Evolutionary conservation across 1,140 invertebrate species (phyloP), one percentile per base, ranked within the genome.

Genomic region (Achatina immaculata): DNA sequence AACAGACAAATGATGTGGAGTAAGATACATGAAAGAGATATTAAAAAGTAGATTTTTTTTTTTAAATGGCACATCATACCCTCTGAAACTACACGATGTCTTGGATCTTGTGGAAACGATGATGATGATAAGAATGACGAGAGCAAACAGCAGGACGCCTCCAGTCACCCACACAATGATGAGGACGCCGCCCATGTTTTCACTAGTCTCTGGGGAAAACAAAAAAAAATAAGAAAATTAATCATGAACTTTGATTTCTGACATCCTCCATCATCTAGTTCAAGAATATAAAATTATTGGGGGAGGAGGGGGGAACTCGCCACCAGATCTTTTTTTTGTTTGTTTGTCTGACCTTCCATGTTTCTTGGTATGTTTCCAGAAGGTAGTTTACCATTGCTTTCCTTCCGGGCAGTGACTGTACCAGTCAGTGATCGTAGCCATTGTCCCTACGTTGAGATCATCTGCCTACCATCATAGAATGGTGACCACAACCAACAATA

Each of bases 151-250:
- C 31, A 73, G 42, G 43, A 51, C 43, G 9, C 11, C 71, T 19
- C 43, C 42, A 6, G 48, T 28, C 40, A 73, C 71, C 43, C 71
- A 73, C 7, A 69, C 68, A 6, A 73, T 36, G 34, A 73, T 48
- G 42, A 73, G 4, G 2, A 73, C 4, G 11, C 6, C 16, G 11
- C 38, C 36, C 40, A 72, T 40, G 28, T 45, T 42, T 28, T n/a
- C 38, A 6, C 19, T 34, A 28, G 42, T 24, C 1, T 72, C 69
- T 68, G 31, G 7, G 34, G n/a, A 14, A 31, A 36, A 36, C 11
- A 68, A 68, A 65, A 7, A 65, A 65, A 51, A 51, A 51, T 14
- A 51, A 51, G 24, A 14, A 14, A 51, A 11, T 24, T 51, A 51
- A 51, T 51, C 24, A 24, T 51, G 24, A 51, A 11, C n/a, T n/a